A percentile compares a stretch with the other conserved stretches of the same genome.
Evolutionary conservation across 2,797 vertebrate genomes (phyloP).

Genomic region (Jordanella pulchra): DNA sequence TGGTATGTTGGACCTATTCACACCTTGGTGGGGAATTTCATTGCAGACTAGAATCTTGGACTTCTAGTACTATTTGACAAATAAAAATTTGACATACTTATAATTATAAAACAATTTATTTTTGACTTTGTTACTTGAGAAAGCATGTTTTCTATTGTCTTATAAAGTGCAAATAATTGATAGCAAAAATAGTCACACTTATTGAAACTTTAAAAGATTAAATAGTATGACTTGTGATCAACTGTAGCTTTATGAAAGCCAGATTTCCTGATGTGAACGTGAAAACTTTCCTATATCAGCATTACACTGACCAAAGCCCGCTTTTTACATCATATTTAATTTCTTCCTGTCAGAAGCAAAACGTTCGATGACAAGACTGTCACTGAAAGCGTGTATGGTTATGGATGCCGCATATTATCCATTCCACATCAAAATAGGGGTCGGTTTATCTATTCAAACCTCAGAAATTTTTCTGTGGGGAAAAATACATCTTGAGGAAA

Average conservation of each 20-base stretch:
- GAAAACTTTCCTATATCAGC: slow-evolving; percentile 33
- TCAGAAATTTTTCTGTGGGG: slow-evolving; percentile 27
- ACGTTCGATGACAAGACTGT: slow-evolving; percentile 27
- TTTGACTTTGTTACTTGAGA: not conserved
- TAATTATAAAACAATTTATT: not conserved
- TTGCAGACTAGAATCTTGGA: no score
- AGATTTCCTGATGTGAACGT: slow-evolving; percentile 30
- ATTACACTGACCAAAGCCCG: slow-evolving; percentile 34
- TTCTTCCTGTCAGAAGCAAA: slow-evolving; percentile 34
- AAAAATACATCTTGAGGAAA: slow-evolving; percentile 25
- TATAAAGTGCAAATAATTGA: slow-evolving; percentile 1
- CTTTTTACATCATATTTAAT: slow-evolving; percentile 13
- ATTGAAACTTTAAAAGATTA: slow-evolving; percentile 14
- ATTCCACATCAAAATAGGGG: slow-evolving; percentile 27
- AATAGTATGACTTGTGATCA: slow-evolving; percentile 18
- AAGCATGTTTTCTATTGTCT: slow-evolving; percentile 4
- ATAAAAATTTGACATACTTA: not conserved
- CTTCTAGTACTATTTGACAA: not conserved
- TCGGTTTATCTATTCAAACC: slow-evolving; percentile 34
- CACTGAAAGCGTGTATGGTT: slow-evolving; percentile 10
- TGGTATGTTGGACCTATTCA: no score
- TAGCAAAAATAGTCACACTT: slow-evolving; percentile 3
- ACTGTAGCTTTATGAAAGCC: slow-evolving; percentile 32
- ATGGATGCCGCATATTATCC: slow-evolving; percentile 27
- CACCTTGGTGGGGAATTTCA: no score